These are phyloP conservation scores for Drosophila equinoxialis DNA, from an alignment of 1,140 invertebrate genomes.

Conservation along the genomic window DNA sequence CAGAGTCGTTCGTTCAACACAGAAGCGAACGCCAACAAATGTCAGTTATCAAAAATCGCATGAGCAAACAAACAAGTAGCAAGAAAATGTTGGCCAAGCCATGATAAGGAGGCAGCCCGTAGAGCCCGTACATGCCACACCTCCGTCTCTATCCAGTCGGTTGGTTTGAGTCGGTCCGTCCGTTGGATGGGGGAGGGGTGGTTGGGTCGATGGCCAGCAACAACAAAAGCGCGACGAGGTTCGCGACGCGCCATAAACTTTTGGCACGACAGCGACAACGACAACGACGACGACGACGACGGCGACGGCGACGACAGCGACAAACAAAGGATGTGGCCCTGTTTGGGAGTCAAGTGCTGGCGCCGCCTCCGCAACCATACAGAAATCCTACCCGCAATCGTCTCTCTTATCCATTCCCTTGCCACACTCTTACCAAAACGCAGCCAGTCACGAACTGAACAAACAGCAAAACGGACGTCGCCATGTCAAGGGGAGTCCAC, in stretches of 20 bases:
- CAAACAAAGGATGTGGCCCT: conserved; percentile 52
- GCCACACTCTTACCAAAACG: not conserved
- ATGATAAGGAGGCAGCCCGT: conserved; percentile 49
- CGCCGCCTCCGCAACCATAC: conserved; percentile 32
- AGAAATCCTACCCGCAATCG: not conserved
- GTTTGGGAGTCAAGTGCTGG: conserved; percentile 41
- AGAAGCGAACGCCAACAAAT: conserved; percentile 58
- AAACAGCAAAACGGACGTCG: conserved; percentile 51
- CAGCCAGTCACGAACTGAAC: conserved; percentile 60
- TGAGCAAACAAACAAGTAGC: conserved; percentile 73
- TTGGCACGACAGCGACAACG: conserved; percentile 47
- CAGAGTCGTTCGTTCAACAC: conserved; percentile 10
- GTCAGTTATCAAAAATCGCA: conserved; percentile 71
- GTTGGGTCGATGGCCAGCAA: conserved; percentile 58
- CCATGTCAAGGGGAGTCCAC: conserved; percentile 31
- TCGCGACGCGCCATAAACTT: conserved; percentile 72
- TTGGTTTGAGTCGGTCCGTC: not conserved
- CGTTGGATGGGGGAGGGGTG: conserved; percentile 6
- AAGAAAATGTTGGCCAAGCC: conserved; percentile 68
- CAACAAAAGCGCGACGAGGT: conserved; percentile 58
- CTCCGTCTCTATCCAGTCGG: conserved; percentile 15
- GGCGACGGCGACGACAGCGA: conserved; percentile 9
- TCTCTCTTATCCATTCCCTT: not conserved
- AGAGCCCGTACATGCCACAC: conserved; percentile 42
- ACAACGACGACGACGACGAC: conserved; percentile 12